Percentiles rank a stretch among this genome's conserved stretches.
These are phyloP conservation scores for Eupsilia transversa DNA, from an alignment of 2,888 invertebrate genomes.

Conservation along the genomic window DNA sequence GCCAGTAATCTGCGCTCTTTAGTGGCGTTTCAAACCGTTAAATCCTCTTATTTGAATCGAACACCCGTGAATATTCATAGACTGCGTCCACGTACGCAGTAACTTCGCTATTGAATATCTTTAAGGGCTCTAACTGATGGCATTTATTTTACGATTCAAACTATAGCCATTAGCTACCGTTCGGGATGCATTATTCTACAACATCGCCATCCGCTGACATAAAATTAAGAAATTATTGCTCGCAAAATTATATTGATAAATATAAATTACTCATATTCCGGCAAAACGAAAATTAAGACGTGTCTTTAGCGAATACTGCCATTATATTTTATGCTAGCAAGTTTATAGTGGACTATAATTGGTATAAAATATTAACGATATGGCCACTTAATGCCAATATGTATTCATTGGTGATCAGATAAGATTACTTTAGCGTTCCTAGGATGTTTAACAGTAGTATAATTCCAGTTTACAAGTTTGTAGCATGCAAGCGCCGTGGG, in stretches of 20 bases:
- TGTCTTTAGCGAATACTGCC: constrained; percentile 42
- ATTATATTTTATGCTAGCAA: constrained; percentile 56
- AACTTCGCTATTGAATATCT: constrained; percentile 57
- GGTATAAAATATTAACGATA: constrained; percentile 76
- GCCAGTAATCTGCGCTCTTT: constrained; percentile 76
- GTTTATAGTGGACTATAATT: constrained; percentile 60
- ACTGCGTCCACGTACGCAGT: constrained; percentile 40
- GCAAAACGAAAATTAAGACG: constrained; percentile 46
- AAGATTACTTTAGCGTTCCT: constrained; percentile 76
- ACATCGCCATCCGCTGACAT: constrained; percentile 21
- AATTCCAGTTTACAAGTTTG: constrained; percentile 80
- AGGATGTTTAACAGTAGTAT: constrained; percentile 78
- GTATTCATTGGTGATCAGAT: constrained; percentile 79
- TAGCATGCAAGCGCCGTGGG: constrained; percentile 79
- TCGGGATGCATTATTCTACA: constrained; percentile 16
- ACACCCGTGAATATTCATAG: constrained; percentile 64
- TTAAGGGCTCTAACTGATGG: constrained; percentile 34
- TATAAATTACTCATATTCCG: constrained; percentile 41
- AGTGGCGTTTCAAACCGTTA: constrained; percentile 63
- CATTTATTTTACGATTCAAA: constrained; percentile 52
- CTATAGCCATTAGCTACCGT: constrained; percentile 43
- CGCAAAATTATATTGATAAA: constrained; percentile 37
- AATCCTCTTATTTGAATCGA: constrained; percentile 65
- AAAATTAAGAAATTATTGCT: constrained; percentile 41
- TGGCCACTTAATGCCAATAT: constrained; percentile 78